Conservation (phyloP, 2,888 invertebrate species). For the Cataglyphis cursor region DNA sequence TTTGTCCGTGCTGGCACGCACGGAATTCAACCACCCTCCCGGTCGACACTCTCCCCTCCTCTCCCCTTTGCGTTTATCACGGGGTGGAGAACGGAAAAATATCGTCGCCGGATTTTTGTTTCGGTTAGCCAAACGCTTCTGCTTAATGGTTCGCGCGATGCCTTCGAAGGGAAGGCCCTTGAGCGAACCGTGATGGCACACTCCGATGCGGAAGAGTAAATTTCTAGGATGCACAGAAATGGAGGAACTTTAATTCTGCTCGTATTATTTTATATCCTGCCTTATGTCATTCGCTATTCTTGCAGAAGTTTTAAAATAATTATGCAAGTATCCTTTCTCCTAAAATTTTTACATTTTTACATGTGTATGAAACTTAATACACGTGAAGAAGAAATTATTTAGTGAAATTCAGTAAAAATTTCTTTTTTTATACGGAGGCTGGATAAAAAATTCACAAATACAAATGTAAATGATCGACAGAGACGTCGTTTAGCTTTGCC, state of each 20-base stretch:
- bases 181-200: slow-evolving; percentile 31
- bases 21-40: slow-evolving; percentile 77
- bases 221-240: slow-evolving; percentile 48
- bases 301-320: neutral
- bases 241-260: slow-evolving; percentile 33
- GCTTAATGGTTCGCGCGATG: slow-evolving; percentile 85
- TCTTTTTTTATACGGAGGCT: neutral
- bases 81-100: slow-evolving; percentile 78
- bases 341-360: neutral
- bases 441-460: neutral
- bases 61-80: slow-evolving; percentile 17
- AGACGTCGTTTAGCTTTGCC: slow-evolving; percentile 63
- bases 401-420: neutral
- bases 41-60: neutral
- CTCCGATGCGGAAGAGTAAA: slow-evolving; percentile 61
- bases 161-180: slow-evolving; percentile 58
- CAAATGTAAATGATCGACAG: slow-evolving; percentile 23
- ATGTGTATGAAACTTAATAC: neutral
- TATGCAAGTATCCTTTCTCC: neutral
- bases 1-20: slow-evolving; percentile 83
- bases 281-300: slow-evolving; percentile 3
- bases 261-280: slow-evolving; percentile 2
- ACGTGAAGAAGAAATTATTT: neutral
- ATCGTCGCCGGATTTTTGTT: slow-evolving; percentile 85
- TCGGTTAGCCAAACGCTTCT: slow-evolving; percentile 86